phyloP scores from a whole-genome alignment of 2,113 vertebrate genomes.

The Leucosticte australis region DNA sequence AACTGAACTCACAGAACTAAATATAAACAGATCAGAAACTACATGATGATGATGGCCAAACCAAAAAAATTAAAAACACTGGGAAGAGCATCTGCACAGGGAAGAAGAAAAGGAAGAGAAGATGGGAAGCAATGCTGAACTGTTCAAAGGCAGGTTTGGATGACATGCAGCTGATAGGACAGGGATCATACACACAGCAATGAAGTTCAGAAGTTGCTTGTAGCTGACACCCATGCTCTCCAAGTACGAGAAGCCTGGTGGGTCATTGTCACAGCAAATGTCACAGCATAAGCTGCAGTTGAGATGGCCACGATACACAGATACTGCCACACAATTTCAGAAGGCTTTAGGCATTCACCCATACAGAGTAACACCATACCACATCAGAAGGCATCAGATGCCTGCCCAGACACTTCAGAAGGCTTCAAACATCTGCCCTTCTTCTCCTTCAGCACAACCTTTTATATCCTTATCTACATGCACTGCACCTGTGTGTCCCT shows the following conservation, averaged over 20 bases:
- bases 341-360: neutral
- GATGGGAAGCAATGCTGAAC: neutral
- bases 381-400: neutral
- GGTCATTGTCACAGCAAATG: neutral
- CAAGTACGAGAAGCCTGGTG: rapidly evolving
- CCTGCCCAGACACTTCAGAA: neutral
- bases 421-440: neutral
- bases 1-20: neutral
- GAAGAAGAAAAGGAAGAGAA: neutral
- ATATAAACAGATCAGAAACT: neutral
- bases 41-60: neutral
- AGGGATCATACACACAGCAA: neutral
- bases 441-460: neutral
- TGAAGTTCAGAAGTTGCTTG: neutral
- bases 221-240: neutral
- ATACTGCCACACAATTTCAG: neutral
- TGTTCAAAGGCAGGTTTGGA: neutral
- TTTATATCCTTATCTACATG: neutral
- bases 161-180: neutral
- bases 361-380: neutral
- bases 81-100: neutral
- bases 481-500: neutral
- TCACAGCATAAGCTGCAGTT: neutral
- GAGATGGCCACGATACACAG: neutral
- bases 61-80: neutral